Conservation (phyloP, 2,888 invertebrate genomes). For the Macaria liturata region DNA sequence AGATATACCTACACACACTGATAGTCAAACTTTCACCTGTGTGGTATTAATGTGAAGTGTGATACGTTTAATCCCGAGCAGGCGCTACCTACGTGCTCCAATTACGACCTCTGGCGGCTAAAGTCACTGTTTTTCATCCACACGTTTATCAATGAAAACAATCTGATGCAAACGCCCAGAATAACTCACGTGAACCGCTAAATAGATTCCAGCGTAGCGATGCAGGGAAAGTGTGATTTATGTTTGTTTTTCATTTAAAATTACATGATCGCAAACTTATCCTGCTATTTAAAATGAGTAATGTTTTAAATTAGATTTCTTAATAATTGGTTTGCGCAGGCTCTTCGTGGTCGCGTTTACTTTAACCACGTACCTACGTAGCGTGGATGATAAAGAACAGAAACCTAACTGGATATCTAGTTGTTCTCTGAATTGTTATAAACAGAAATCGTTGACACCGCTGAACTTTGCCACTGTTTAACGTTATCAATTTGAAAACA, state of each 20-base stretch:
- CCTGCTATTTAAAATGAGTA: constrained; percentile 31
- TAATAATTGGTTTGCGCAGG: constrained; percentile 11
- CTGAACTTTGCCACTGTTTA: constrained; percentile 36
- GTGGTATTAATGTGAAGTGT: too few species aligned
- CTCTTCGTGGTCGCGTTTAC: not conserved
- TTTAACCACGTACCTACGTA: too few species aligned
- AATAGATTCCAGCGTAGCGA: constrained; percentile 26
- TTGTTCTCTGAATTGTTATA: constrained; percentile 42
- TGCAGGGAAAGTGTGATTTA: constrained; percentile 28
- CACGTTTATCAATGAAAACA: constrained; percentile 33
- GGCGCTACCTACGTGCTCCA: constrained; percentile 11
- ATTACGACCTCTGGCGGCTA: constrained; percentile 27
- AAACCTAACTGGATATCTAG: too few species aligned
- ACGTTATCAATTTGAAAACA: constrained; percentile 32
- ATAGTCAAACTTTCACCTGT: too few species aligned
- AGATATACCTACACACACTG: too few species aligned
- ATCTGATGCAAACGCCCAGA: constrained; percentile 26
- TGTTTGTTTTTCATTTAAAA: constrained; percentile 38
- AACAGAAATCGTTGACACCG: constrained; percentile 42
- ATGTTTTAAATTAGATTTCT: constrained; percentile 38
- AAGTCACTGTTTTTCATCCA: constrained; percentile 30
- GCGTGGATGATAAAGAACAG: too few species aligned
- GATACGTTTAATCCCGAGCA: not conserved
- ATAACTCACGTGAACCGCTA: constrained; percentile 31
- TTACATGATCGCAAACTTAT: constrained; percentile 29